phyloP scores from a whole-genome alignment of 2,113 vertebrate species.

The Ceratotherium simum region DNA sequence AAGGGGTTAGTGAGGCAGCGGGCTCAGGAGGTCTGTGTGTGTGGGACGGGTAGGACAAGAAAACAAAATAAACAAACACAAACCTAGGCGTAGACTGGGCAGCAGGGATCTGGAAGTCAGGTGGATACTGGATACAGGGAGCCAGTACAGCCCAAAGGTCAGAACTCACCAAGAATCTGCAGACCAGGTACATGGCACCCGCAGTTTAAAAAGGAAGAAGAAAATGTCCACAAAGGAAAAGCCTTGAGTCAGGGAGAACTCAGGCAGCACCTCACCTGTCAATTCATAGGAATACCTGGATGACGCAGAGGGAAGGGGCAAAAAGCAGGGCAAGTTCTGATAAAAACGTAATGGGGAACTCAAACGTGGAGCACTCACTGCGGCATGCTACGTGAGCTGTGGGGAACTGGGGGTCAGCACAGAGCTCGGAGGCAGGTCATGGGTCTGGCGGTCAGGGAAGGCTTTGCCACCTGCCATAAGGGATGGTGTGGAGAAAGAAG shows the following conservation, averaged over 20 bases:
- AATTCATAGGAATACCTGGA: background rate
- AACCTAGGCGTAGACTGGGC: no score
- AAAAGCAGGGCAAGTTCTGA: background rate
- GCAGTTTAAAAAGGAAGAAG: background rate
- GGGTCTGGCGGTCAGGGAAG: background rate
- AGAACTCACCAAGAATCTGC: background rate
- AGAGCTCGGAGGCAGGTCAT: background rate
- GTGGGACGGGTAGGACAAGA: background rate
- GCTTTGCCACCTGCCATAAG: no score
- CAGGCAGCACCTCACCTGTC: background rate
- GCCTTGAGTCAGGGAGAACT: background rate
- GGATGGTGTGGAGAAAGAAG: no score
- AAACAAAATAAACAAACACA: background rate
- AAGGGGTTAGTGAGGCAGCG: background rate
- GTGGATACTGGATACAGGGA: no score
- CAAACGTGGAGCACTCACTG: background rate
- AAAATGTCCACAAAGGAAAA: background rate
- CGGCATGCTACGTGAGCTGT: no score
- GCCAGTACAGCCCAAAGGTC: background rate
- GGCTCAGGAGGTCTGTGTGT: background rate
- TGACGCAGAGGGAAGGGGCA: background rate
- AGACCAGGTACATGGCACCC: background rate
- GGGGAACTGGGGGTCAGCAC: background rate
- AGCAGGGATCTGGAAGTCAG: accelerated
- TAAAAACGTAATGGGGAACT: background rate